phyloP scores from a whole-genome alignment of 2,113 vertebrate species.

The Fulmarus glacialis region DNA sequence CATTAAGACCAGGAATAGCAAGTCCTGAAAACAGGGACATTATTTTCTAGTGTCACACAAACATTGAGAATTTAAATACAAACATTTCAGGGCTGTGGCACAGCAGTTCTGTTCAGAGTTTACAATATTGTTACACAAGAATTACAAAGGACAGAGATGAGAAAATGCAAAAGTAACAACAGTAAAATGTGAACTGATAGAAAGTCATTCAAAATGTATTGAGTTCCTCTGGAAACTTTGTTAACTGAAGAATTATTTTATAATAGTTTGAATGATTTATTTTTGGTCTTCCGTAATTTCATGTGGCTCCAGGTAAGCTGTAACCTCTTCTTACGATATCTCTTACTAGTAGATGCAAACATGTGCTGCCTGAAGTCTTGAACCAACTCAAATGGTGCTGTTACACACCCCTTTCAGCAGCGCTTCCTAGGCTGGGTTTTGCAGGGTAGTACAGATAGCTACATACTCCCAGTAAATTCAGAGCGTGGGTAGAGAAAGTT shows the following conservation, averaged over 20 bases:
- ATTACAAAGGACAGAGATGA: background rate
- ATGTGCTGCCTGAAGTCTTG: background rate
- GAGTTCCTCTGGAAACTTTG: background rate
- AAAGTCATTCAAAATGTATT: background rate
- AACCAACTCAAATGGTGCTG: background rate
- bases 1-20: constrained; percentile 12
- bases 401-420: background rate
- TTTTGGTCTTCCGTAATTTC: background rate
- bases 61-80: background rate
- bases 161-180: background rate
- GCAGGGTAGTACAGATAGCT: background rate
- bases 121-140: background rate
- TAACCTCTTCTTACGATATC: background rate
- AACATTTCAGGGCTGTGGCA: background rate
- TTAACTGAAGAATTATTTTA: background rate
- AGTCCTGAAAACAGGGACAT: constrained; percentile 42
- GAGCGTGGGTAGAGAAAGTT: background rate
- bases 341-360: background rate
- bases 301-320: background rate
- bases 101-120: background rate
- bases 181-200: background rate
- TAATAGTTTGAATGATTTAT: background rate
- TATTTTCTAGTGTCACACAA: constrained; percentile 4
- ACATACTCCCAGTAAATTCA: background rate
- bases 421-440: background rate